phyloP scores from a whole-genome alignment of 2,113 vertebrate genomes.

The Corynorhinus townsendii region DNA sequence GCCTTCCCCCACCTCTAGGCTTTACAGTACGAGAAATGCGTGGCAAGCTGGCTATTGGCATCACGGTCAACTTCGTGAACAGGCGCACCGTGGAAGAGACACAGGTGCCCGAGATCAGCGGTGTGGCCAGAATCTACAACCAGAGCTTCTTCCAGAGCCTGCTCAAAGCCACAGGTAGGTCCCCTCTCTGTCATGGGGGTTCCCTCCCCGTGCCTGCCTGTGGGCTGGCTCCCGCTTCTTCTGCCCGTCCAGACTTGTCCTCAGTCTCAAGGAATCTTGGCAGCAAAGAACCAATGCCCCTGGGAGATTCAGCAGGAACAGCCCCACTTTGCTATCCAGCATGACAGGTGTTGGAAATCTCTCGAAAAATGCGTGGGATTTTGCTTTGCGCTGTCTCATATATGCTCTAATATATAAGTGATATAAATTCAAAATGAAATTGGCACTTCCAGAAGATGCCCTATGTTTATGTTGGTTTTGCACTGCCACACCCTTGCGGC shows the following conservation, averaged over 20 bases:
- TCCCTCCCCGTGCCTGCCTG: neutral
- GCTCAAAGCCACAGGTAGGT: constrained; percentile 87
- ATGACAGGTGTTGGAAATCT: neutral
- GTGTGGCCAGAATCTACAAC: constrained; percentile 95
- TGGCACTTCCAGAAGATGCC: neutral
- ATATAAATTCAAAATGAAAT: neutral
- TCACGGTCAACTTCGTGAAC: constrained; percentile 95
- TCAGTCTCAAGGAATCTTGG: neutral
- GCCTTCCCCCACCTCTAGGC: constrained; percentile 75
- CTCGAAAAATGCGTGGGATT: neutral
- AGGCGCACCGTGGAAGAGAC: constrained; percentile 84
- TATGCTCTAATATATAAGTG: neutral
- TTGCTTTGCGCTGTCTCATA: neutral
- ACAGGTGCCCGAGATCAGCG: constrained; percentile 93
- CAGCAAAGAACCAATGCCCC: neutral
- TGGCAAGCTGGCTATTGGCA: constrained; percentile 94
- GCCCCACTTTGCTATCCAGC: neutral
- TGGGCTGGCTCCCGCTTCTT: neutral
- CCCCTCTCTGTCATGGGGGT: neutral
- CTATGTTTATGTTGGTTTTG: neutral
- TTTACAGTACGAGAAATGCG: constrained; percentile 91
- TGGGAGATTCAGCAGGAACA: neutral
- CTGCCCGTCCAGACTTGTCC: neutral
- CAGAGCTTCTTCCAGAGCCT: constrained; percentile 96
- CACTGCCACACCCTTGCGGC: no score